Conservation (phyloP, 2,888 invertebrate species). For the Chalcis sispes region DNA sequence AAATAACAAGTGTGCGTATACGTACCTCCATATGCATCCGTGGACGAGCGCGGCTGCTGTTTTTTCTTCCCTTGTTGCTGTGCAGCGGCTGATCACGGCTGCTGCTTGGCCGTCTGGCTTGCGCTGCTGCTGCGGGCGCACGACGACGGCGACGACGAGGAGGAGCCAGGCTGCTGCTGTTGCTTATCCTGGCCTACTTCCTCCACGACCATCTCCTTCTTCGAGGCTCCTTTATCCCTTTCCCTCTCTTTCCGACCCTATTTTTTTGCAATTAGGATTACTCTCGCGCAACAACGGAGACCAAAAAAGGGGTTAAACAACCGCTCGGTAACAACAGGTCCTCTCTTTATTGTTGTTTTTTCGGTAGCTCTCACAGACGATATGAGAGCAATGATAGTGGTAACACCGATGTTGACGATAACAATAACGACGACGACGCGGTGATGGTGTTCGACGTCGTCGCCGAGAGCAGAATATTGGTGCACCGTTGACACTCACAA, state of each 20-base stretch:
- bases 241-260: not conserved
- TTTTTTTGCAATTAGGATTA: not conserved
- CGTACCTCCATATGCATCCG: slow-evolving; percentile 54
- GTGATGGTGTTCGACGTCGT: not conserved
- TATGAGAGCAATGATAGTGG: too few relatives aligned
- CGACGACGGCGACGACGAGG: slow-evolving; percentile 10
- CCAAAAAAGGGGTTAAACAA: not conserved
- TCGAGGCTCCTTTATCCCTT: too few relatives aligned
- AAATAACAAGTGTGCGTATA: too few relatives aligned
- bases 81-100: not conserved
- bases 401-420: not conserved
- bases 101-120: not conserved
- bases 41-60: slow-evolving; percentile 15
- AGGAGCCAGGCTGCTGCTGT: slow-evolving; percentile 42
- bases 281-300: too few relatives aligned
- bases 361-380: too few relatives aligned
- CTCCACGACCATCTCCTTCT: slow-evolving; percentile 35
- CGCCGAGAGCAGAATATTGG: too few relatives aligned
- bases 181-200: slow-evolving; percentile 22
- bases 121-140: slow-evolving; percentile 8
- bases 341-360: not conserved
- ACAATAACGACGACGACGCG: not conserved
- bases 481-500: too few relatives aligned
- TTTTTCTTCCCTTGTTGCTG: not conserved
- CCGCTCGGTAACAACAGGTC: not conserved